These are phyloP conservation scores for Rhyacophila brunnea DNA, from an alignment of 1,140 invertebrate species.

Conservation along the genomic window DNA sequence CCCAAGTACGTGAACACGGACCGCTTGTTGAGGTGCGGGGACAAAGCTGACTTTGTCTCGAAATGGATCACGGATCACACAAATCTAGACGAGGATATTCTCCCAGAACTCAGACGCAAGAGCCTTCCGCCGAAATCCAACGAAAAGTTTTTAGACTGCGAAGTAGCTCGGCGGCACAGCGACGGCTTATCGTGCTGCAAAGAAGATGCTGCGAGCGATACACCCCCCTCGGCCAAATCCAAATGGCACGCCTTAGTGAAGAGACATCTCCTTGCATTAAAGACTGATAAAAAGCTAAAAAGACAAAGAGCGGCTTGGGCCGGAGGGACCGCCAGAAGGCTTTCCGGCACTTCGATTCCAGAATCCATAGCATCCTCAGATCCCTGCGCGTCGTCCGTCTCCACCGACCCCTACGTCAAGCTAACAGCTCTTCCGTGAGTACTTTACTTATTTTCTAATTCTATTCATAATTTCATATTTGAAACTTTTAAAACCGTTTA, in stretches of 20 bases:
- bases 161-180: slow-evolving; percentile 57
- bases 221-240: slow-evolving; percentile 52
- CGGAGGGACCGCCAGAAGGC: slow-evolving; percentile 50
- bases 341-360: slow-evolving; percentile 44
- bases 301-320: slow-evolving; percentile 59
- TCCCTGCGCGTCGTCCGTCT: slow-evolving; percentile 2
- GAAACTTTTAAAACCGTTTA: too few relatives aligned
- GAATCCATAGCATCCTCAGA: slow-evolving; percentile 13
- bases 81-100: slow-evolving; percentile 44
- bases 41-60: slow-evolving; percentile 55
- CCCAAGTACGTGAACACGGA: slow-evolving; percentile 53
- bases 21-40: slow-evolving; percentile 48
- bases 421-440: slow-evolving; percentile 53
- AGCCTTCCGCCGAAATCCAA: slow-evolving; percentile 54
- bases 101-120: slow-evolving; percentile 49
- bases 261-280: slow-evolving; percentile 54
- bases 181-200: slow-evolving; percentile 57
- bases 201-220: slow-evolving; percentile 53
- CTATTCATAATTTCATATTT: too few relatives aligned
- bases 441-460: too few relatives aligned
- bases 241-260: slow-evolving; percentile 59
- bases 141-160: slow-evolving; percentile 46
- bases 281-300: slow-evolving; percentile 56
- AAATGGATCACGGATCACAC: slow-evolving; percentile 55
- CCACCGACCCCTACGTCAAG: slow-evolving; percentile 50